These are phyloP conservation scores for Thunnus thynnus DNA, from an alignment of 2,113 vertebrate species.

Conservation along the genomic window DNA sequence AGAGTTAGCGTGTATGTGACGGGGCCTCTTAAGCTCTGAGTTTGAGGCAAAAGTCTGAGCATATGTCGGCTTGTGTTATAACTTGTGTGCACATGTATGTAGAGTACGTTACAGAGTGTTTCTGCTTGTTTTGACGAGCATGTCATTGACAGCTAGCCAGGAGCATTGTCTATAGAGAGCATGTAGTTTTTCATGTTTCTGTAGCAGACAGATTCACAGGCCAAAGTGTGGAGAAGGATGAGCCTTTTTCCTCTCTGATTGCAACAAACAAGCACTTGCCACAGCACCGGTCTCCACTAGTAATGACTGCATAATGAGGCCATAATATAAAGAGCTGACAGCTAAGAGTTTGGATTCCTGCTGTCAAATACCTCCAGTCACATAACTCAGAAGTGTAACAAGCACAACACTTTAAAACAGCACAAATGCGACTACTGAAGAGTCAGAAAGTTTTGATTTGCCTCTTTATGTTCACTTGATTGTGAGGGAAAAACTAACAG, in stretches of 20 bases:
- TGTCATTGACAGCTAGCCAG: conserved; percentile 19
- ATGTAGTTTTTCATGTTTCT: conserved; percentile 35
- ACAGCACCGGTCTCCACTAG: conserved; percentile 40
- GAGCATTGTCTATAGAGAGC: conserved; percentile 30
- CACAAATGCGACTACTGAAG: not conserved
- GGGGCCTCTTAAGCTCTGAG: conserved; percentile 17
- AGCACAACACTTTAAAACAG: conserved; percentile 22
- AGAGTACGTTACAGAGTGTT: conserved; percentile 43
- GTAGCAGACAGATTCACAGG: conserved; percentile 34
- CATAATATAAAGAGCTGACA: conserved; percentile 63
- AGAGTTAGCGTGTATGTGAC: conserved; percentile 23
- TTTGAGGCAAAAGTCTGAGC: conserved; percentile 39
- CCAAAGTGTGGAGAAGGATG: conserved; percentile 48
- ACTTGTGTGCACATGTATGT: conserved; percentile 59
- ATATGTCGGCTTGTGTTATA: conserved; percentile 36
- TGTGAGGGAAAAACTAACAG: conserved; percentile 41
- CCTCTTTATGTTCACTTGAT: conserved; percentile 56
- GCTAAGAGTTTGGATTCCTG: conserved; percentile 55
- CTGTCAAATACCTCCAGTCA: conserved; percentile 55
- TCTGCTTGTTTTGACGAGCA: conserved; percentile 55
- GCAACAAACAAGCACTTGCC: conserved; percentile 54
- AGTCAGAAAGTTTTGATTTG: conserved; percentile 17
- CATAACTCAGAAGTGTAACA: conserved; percentile 48
- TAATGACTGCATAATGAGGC: conserved; percentile 58
- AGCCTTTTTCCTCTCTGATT: conserved; percentile 50